phyloP scores from a whole-genome alignment of 2,888 invertebrate species.

The Graphium colonna region DNA sequence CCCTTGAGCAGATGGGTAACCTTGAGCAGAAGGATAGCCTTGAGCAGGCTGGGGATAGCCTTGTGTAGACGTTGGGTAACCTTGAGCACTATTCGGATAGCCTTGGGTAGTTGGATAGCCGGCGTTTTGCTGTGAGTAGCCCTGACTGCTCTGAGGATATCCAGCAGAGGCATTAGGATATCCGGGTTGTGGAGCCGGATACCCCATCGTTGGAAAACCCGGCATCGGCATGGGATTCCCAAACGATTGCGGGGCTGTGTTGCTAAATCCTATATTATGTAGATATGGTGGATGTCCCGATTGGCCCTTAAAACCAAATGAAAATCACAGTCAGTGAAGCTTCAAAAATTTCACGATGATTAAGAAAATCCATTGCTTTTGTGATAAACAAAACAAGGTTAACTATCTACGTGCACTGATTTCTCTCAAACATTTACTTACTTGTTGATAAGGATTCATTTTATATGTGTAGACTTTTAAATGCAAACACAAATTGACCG shows the following conservation, averaged over 20 bases:
- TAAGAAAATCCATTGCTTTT: constrained; percentile 31
- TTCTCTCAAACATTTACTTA: constrained; percentile 31
- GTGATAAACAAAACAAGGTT: constrained; percentile 66
- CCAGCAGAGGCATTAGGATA: constrained; percentile 46
- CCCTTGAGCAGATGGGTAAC: constrained; percentile 41
- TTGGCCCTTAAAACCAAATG: constrained; percentile 73
- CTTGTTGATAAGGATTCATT: constrained; percentile 66
- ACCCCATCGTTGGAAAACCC: constrained; percentile 65
- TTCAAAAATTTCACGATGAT: constrained; percentile 14
- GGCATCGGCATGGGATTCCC: constrained; percentile 73
- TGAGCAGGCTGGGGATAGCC: constrained; percentile 43
- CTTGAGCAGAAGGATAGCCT: constrained; percentile 40
- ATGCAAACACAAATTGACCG: background rate
- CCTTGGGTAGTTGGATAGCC: constrained; percentile 24
- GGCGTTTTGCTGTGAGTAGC: constrained; percentile 31
- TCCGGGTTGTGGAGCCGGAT: constrained; percentile 58
- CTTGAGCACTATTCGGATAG: constrained; percentile 34
- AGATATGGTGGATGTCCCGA: constrained; percentile 73
- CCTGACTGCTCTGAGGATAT: constrained; percentile 57
- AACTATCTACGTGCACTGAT: constrained; percentile 23
- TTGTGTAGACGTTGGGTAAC: constrained; percentile 35
- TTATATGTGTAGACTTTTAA: constrained; percentile 25
- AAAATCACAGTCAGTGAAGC: constrained; percentile 35
- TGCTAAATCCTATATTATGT: constrained; percentile 72
- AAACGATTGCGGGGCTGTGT: constrained; percentile 72